Percentiles rank a stretch among this genome's conserved stretches.
Evolutionary conservation across 2,113 vertebrate species (phyloP).

Genomic region (Crotalus helleri): DNA sequence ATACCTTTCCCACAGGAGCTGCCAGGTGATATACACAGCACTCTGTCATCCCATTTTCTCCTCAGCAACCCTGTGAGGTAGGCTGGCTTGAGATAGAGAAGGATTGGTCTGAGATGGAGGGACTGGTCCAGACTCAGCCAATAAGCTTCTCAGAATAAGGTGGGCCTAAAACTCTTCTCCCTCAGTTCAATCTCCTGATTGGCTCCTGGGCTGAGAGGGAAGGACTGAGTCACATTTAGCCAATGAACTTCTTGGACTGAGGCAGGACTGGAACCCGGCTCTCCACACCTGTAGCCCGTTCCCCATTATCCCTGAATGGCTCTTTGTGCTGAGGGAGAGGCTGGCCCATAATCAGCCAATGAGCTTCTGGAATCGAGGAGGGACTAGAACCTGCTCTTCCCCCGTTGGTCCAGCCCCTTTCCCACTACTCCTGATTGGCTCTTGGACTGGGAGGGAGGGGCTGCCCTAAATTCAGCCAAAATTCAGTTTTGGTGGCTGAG

Average conservation of each 20-base stretch:
- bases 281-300: background rate
- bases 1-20: background rate
- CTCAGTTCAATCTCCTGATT: background rate
- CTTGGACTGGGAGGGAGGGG: background rate
- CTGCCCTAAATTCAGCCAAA: background rate
- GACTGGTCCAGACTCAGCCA: background rate
- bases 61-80: no score
- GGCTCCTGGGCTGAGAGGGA: background rate
- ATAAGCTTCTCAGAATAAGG: background rate
- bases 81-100: background rate
- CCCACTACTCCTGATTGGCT: background rate
- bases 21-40: background rate
- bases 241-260: background rate
- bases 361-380: background rate
- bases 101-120: background rate
- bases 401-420: background rate
- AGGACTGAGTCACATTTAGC: background rate
- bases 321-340: background rate
- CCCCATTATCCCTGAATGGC: background rate
- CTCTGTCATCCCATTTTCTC: background rate
- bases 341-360: background rate
- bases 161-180: background rate
- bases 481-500: background rate
- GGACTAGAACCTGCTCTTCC: background rate
- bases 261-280: background rate